Conservation (phyloP, 2,113 vertebrate genomes). For the Cariama cristata region DNA sequence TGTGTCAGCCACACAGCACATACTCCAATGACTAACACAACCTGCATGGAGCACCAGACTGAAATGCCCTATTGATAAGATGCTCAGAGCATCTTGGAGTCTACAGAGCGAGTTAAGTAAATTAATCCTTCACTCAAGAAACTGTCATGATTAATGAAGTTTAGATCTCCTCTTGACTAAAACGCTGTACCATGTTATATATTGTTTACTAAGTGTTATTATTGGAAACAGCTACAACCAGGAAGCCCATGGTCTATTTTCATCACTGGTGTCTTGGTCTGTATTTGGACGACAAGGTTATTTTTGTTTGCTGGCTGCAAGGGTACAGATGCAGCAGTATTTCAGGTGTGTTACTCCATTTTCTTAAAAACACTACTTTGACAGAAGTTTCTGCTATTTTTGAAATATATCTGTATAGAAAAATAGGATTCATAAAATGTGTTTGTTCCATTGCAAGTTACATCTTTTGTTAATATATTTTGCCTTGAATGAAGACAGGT, state of each 20-base stretch:
- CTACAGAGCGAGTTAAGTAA: neutral
- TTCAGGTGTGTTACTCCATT: neutral
- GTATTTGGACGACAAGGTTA: neutral
- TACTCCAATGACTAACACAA: neutral
- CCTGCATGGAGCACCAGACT: neutral
- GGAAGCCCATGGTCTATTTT: neutral
- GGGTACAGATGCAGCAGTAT: neutral
- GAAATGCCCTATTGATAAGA: neutral
- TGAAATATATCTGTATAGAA: neutral
- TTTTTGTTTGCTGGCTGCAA: neutral
- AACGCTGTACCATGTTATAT: neutral
- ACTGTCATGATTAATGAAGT: neutral
- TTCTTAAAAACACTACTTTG: neutral
- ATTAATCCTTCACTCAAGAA: neutral
- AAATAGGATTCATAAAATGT: neutral
- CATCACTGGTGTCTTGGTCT: neutral
- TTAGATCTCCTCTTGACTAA: neutral
- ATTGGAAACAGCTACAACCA: neutral
- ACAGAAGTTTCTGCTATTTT: neutral
- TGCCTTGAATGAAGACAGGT: neutral
- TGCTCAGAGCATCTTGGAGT: neutral
- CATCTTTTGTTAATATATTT: neutral
- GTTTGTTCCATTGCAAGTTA: neutral
- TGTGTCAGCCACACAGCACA: neutral
- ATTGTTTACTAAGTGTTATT: neutral